A percentile compares a stretch with the other conserved stretches of the same genome.
Conservation (phyloP, 2,113 vertebrate species). For the Crotophaga sulcirostris region DNA sequence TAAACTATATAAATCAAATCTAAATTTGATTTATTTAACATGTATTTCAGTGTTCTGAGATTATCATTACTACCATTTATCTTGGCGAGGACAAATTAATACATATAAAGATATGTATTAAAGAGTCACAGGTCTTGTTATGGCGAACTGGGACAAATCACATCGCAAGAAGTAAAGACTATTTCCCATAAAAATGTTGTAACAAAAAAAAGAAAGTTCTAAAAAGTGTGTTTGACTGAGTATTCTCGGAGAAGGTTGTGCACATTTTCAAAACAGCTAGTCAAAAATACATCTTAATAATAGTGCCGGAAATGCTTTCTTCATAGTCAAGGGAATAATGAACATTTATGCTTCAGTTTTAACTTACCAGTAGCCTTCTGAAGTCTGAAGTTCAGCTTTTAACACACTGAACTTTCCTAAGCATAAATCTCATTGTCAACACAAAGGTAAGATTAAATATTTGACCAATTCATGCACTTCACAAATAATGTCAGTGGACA, state of each 20-base stretch:
- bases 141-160: slow-evolving; percentile 22
- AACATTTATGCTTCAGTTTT: background rate
- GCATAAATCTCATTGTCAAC: slow-evolving; percentile 22
- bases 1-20: background rate
- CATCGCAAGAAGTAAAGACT: background rate
- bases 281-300: background rate
- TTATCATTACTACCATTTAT: background rate
- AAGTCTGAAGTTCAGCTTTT: background rate
- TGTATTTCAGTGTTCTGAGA: background rate
- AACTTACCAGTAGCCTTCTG: background rate
- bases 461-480: background rate
- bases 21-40: slow-evolving; percentile 6
- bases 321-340: background rate
- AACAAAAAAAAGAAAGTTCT: slow-evolving; percentile 12
- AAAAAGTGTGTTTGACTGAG: background rate
- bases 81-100: background rate
- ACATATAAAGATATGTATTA: background rate
- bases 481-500: background rate
- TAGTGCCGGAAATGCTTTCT: background rate
- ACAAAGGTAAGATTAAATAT: background rate
- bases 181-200: background rate
- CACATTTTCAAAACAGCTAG: background rate
- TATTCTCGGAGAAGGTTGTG: background rate
- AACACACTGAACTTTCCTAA: background rate
- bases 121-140: slow-evolving; percentile 46